A percentile compares a stretch with the other conserved stretches of the same genome.
Evolutionary conservation across 2,888 invertebrate species (phyloP).

Genomic region (Drosophila neutralis): DNA sequence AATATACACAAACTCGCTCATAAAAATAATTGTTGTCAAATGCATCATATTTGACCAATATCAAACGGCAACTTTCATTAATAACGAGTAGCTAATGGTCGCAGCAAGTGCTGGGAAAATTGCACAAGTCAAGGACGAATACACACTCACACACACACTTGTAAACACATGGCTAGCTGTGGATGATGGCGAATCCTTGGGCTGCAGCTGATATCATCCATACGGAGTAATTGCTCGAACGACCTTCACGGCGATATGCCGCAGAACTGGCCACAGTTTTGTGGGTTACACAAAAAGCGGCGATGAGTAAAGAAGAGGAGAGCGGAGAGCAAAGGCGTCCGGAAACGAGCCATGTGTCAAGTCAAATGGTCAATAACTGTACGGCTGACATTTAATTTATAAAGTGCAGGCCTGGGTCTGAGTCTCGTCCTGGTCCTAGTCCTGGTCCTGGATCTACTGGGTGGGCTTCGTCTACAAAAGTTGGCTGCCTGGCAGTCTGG

Average conservation of each 20-base stretch:
- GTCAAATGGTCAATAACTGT: constrained; percentile 56
- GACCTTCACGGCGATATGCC: constrained; percentile 73
- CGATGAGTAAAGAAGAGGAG: background rate
- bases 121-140: constrained; percentile 67
- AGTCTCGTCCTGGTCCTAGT: background rate
- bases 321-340: constrained; percentile 39
- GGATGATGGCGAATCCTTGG: constrained; percentile 45
- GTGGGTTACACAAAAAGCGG: constrained; percentile 61
- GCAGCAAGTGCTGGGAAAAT: constrained; percentile 46
- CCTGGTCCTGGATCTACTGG: constrained; percentile 26
- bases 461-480: constrained; percentile 37
- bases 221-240: constrained; percentile 63
- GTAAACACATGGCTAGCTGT: background rate
- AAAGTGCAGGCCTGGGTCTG: constrained; percentile 45
- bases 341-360: constrained; percentile 63
- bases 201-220: constrained; percentile 50
- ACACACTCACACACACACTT: constrained; percentile 22
- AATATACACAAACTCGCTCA: background rate
- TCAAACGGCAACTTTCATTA: background rate
- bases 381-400: constrained; percentile 74
- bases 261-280: constrained; percentile 65
- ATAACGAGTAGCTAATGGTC: constrained; percentile 12
- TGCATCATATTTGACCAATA: background rate
- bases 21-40: background rate
- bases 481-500: constrained; percentile 56